phyloP scores from a whole-genome alignment of 2,797 vertebrate species.

The Lepilemur ruficaudatus region DNA sequence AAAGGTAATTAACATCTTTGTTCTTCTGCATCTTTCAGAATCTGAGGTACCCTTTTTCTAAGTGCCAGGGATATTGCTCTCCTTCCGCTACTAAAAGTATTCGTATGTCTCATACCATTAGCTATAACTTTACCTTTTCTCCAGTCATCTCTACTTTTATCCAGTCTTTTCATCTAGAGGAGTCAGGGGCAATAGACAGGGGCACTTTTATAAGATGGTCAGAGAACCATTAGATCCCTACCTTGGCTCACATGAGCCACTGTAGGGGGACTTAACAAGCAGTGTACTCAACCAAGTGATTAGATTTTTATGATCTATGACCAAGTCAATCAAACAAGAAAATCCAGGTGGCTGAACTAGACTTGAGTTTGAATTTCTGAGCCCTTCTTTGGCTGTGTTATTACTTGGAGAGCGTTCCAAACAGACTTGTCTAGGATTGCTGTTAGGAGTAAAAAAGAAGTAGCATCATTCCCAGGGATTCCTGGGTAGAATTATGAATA shows the following conservation, averaged over 20 bases:
- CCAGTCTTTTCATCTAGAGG: not conserved
- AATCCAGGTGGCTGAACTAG: not conserved
- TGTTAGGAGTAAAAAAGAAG: not conserved
- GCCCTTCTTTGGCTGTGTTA: not conserved
- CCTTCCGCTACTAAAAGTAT: not conserved
- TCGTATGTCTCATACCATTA: not conserved
- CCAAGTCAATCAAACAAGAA: not conserved
- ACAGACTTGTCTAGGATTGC: not conserved
- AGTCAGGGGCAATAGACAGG: not conserved
- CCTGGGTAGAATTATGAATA: not conserved
- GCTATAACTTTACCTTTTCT: not conserved
- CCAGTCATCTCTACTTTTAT: not conserved
- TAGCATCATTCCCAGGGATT: not conserved
- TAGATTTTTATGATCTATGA: not conserved
- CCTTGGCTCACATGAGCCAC: not conserved
- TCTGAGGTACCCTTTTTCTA: not conserved
- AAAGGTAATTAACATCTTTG: not conserved
- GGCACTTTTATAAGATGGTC: not conserved
- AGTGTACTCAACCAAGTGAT: not conserved
- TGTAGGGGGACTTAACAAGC: not conserved
- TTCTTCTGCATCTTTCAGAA: not conserved
- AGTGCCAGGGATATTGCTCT: not conserved
- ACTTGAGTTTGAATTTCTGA: not conserved
- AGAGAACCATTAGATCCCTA: not conserved
- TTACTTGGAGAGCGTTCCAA: not conserved